Percentiles rank a stretch among this genome's conserved stretches.
Conservation (phyloP, 2,888 invertebrate genomes). For the Caenorhabditis virilis region DNA sequence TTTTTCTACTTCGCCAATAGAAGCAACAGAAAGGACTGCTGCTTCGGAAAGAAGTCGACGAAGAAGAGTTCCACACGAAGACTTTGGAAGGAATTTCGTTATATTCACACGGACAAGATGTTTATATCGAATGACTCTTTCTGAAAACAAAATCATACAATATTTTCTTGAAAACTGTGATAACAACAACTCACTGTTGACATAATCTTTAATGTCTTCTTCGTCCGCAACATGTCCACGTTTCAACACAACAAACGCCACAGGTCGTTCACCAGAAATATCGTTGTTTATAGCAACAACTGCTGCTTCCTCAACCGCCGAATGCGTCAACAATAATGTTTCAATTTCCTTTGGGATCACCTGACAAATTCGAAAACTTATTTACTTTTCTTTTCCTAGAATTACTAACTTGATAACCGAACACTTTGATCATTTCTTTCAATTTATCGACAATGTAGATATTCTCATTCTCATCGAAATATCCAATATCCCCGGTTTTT, state of each 20-base stretch:
- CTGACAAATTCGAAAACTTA: neutral
- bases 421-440: slow-evolving; percentile 41
- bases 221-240: slow-evolving; percentile 15
- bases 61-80: slow-evolving; percentile 28
- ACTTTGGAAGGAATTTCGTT: slow-evolving; percentile 30
- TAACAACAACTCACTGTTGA: slow-evolving; percentile 24
- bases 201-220: slow-evolving; percentile 33
- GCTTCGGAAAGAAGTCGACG: slow-evolving; percentile 32
- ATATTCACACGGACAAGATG: slow-evolving; percentile 35
- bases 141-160: slow-evolving; percentile 5
- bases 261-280: slow-evolving; percentile 32
- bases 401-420: slow-evolving; percentile 26
- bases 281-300: slow-evolving; percentile 40
- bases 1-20: slow-evolving; percentile 27
- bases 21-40: slow-evolving; percentile 28
- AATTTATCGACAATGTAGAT: slow-evolving; percentile 35
- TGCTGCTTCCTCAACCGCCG: slow-evolving; percentile 29
- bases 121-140: slow-evolving; percentile 39
- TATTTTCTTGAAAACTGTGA: neutral
- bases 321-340: slow-evolving; percentile 27
- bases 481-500: slow-evolving; percentile 39
- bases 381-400: neutral
- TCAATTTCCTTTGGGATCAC: slow-evolving; percentile 39
- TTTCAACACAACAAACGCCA: slow-evolving; percentile 35
- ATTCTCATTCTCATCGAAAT: slow-evolving; percentile 27